Conservation (phyloP, 2,113 vertebrate genomes). For the Dendropsophus ebraccatus region DNA sequence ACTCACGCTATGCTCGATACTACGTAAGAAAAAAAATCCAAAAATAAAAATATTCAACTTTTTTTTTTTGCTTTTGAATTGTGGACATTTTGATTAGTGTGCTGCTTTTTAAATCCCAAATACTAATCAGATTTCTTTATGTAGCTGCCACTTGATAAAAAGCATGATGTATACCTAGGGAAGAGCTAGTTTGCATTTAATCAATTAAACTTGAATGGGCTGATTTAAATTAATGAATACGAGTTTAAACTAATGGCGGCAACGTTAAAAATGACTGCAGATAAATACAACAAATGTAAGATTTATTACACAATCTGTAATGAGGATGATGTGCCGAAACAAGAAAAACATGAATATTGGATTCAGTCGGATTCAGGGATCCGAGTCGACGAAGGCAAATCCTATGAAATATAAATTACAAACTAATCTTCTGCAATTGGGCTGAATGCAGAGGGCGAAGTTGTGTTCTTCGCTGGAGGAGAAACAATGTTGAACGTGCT, state of each 20-base stretch:
- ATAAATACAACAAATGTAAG: conserved; percentile 35
- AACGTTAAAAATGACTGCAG: conserved; percentile 8
- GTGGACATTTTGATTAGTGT: neutral
- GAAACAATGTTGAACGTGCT: neutral
- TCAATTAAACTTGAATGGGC: conserved; percentile 30
- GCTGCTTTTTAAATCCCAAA: neutral
- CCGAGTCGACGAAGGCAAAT: neutral
- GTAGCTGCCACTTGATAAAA: conserved; percentile 42
- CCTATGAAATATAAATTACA: neutral
- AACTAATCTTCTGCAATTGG: neutral
- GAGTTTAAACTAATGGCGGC: conserved; percentile 11
- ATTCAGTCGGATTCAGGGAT: neutral
- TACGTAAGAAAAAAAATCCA: neutral
- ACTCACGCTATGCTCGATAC: too few relatives aligned
- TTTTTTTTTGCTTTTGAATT: neutral
- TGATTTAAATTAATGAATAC: conserved; percentile 53
- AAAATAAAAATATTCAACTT: neutral
- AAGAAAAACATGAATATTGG: conserved; percentile 22
- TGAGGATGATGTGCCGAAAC: conserved; percentile 6
- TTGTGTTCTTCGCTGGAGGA: neutral
- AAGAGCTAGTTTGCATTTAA: conserved; percentile 43
- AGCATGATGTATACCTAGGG: conserved; percentile 36
- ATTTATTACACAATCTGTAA: conserved; percentile 49
- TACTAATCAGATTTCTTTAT: conserved; percentile 28
- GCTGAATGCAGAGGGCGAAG: neutral